A percentile compares a stretch with the other conserved stretches of the same genome.
Evolutionary conservation across 2,888 invertebrate species (phyloP).

Genomic region (Lycaena phlaeas): DNA sequence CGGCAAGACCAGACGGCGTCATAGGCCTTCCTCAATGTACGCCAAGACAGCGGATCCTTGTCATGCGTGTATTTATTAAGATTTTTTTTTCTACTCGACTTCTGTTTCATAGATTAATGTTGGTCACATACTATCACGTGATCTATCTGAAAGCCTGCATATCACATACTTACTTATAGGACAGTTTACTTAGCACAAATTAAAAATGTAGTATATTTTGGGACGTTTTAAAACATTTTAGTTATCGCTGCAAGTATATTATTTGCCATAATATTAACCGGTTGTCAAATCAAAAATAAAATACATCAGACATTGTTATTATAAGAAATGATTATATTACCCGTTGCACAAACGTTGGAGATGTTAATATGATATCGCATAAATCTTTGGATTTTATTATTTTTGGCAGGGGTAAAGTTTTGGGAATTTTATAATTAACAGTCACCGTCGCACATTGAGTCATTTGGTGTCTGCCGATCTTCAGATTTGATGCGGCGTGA

Average conservation of each 20-base stretch:
- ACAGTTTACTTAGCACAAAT: too few relatives aligned
- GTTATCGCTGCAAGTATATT: background rate
- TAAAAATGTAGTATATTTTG: too few relatives aligned
- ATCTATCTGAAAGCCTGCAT: too few relatives aligned
- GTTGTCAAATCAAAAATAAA: background rate
- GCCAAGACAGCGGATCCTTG: too few relatives aligned
- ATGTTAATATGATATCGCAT: background rate
- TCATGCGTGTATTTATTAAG: too few relatives aligned
- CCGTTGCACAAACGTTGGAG: background rate
- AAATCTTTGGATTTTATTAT: background rate
- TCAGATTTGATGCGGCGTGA: conserved; percentile 32
- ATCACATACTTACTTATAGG: too few relatives aligned
- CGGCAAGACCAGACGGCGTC: too few relatives aligned
- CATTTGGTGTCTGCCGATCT: conserved; percentile 35
- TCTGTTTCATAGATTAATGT: too few relatives aligned
- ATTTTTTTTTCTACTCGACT: too few relatives aligned
- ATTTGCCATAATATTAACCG: background rate
- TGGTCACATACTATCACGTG: background rate
- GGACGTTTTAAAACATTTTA: too few relatives aligned
- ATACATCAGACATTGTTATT: background rate
- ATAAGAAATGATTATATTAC: background rate
- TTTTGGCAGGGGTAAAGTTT: background rate
- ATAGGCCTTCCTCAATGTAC: too few relatives aligned
- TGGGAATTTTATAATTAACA: conserved; percentile 6
- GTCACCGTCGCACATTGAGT: conserved; percentile 18